phyloP scores from a whole-genome alignment of 2,113 vertebrate genomes.

The Lepidothrix coronata region DNA sequence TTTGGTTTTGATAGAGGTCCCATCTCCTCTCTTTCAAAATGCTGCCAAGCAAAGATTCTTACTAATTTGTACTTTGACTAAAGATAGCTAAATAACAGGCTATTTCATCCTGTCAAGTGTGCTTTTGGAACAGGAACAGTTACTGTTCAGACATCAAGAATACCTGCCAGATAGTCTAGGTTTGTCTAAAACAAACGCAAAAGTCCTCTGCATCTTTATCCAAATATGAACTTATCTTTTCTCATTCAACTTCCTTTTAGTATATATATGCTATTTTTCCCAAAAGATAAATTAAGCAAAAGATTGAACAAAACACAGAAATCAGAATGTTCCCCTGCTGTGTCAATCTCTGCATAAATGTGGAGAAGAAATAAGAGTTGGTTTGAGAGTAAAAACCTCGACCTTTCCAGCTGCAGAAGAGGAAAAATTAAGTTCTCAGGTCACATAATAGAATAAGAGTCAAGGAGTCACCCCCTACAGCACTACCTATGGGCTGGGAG shows the following conservation, averaged over 20 bases:
- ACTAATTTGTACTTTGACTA: neutral
- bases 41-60: neutral
- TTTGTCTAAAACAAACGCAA: neutral
- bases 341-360: neutral
- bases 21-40: neutral
- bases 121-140: neutral
- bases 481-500: constrained; percentile 21
- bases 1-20: neutral
- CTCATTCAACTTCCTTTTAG: neutral
- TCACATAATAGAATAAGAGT: constrained; percentile 6
- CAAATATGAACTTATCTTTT: neutral
- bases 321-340: neutral
- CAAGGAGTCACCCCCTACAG: neutral
- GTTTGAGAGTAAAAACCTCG: neutral
- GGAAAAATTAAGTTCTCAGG: neutral
- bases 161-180: neutral
- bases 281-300: neutral
- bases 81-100: neutral
- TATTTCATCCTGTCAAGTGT: neutral
- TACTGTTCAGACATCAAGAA: neutral
- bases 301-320: neutral
- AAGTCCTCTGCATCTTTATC: neutral
- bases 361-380: neutral
- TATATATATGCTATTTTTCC: neutral
- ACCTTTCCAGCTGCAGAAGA: neutral